These are phyloP conservation scores for Chrysogorgia sp. DNA, from an alignment of 92 coral and sea anemone species.

Conservation along the genomic window DNA sequence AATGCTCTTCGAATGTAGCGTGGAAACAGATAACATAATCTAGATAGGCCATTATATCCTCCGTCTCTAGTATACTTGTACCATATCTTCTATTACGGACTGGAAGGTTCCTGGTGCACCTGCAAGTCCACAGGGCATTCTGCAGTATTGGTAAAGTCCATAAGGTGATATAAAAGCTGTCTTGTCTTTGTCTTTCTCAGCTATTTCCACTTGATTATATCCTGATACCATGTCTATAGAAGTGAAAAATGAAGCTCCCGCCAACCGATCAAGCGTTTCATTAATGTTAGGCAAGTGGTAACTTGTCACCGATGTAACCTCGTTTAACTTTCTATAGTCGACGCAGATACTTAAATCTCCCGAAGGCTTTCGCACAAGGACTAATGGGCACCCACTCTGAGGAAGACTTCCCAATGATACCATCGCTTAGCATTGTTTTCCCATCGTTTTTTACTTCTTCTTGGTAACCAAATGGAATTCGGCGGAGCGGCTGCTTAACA, in stretches of 20 bases:
- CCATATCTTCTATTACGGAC: slow-evolving; percentile 56
- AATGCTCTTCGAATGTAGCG: slow-evolving; percentile 57
- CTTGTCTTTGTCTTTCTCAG: slow-evolving; percentile 30
- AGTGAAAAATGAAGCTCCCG: slow-evolving; percentile 47
- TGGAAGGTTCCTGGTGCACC: slow-evolving; percentile 64
- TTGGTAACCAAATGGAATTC: slow-evolving; percentile 49
- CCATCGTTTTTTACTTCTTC: slow-evolving; percentile 52
- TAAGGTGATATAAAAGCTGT: slow-evolving; percentile 64
- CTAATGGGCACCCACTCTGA: slow-evolving; percentile 58
- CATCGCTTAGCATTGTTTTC: slow-evolving; percentile 56
- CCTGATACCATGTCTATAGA: slow-evolving; percentile 57
- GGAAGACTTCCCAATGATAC: slow-evolving; percentile 55
- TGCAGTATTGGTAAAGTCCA: slow-evolving; percentile 59
- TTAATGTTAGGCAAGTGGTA: slow-evolving; percentile 46
- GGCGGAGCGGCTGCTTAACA: slow-evolving; percentile 27
- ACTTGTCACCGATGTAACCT: slow-evolving; percentile 55
- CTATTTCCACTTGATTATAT: slow-evolving; percentile 39
- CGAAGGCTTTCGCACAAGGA: slow-evolving; percentile 46
- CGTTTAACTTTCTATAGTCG: slow-evolving; percentile 61
- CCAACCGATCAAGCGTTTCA: slow-evolving; percentile 43
- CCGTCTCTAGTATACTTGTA: slow-evolving; percentile 38
- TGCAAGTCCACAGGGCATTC: slow-evolving; percentile 60
- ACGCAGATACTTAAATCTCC: slow-evolving; percentile 56
- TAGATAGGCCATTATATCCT: slow-evolving; percentile 60
- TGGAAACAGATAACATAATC: slow-evolving; percentile 67